These are phyloP conservation scores for Quiscalus mexicanus DNA, from an alignment of 2,113 vertebrate genomes.

Conservation along the genomic window DNA sequence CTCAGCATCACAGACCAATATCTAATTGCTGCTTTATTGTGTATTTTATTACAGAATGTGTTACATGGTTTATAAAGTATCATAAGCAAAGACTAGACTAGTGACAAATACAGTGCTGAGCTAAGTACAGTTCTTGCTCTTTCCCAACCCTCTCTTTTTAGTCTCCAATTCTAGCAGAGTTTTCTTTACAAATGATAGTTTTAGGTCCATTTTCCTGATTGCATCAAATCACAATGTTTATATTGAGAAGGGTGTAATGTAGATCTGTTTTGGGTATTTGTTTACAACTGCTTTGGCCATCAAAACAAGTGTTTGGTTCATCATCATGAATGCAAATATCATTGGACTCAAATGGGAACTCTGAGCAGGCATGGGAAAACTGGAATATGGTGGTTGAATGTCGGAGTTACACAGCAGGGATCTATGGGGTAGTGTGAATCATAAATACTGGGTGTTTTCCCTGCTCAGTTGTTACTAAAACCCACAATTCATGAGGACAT, in stretches of 20 bases:
- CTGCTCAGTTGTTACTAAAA: background rate
- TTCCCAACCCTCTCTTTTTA: background rate
- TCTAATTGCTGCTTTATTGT: background rate
- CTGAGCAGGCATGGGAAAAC: background rate
- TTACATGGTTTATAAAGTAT: background rate
- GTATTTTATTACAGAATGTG: background rate
- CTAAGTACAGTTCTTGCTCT: background rate
- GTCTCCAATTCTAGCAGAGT: background rate
- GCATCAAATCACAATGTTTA: background rate
- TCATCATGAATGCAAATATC: background rate
- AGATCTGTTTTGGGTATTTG: background rate
- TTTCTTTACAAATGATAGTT: background rate
- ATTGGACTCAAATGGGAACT: background rate
- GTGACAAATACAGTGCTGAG: background rate
- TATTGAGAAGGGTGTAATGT: background rate
- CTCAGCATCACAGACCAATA: background rate
- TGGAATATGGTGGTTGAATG: background rate
- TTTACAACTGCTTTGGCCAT: background rate
- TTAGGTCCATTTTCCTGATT: background rate
- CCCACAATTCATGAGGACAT: background rate
- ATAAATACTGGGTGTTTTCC: background rate
- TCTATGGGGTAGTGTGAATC: background rate
- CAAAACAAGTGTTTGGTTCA: background rate
- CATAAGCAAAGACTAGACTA: background rate
- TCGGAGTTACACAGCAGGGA: background rate